phyloP scores from a whole-genome alignment of 92 coral and sea anemone species.

The Paramuricea clavata region DNA sequence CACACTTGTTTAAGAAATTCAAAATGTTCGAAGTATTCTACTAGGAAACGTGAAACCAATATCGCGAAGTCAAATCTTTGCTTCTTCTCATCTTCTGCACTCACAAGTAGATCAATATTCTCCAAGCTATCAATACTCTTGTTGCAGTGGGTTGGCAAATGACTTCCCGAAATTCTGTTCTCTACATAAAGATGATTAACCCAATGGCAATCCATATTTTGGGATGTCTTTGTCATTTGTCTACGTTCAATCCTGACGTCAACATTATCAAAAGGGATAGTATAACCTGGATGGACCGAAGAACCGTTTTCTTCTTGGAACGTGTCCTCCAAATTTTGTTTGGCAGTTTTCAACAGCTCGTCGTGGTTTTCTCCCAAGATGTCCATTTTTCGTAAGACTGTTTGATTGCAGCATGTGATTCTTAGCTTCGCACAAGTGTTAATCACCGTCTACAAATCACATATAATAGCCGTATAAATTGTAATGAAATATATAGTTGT shows the following conservation, averaged over 20 bases:
- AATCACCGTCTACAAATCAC: background rate
- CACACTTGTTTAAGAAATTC: conserved; percentile 63
- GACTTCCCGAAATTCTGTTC: conserved; percentile 73
- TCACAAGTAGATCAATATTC: conserved; percentile 64
- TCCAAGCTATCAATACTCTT: conserved; percentile 41
- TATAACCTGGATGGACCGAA: conserved; percentile 74
- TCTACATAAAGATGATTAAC: conserved; percentile 73
- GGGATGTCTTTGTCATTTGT: conserved; percentile 71
- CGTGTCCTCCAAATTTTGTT: background rate
- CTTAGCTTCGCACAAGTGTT: conserved; percentile 26
- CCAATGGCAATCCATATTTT: conserved; percentile 76
- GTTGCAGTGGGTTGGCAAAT: background rate
- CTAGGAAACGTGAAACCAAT: conserved; percentile 66
- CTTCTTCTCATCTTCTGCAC: conserved; percentile 52
- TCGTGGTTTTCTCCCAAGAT: conserved; percentile 20
- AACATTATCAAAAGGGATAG: conserved; percentile 72
- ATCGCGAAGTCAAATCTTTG: conserved; percentile 69
- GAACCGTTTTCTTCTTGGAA: background rate
- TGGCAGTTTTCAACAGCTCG: conserved; percentile 7
- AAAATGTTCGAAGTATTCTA: conserved; percentile 66
- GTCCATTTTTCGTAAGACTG: conserved; percentile 32
- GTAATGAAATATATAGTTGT: too few relatives aligned
- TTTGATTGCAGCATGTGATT: conserved; percentile 36
- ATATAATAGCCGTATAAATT: background rate
- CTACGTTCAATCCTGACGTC: conserved; percentile 60